Evolutionary conservation across 2,888 invertebrate genomes (phyloP).

Genomic region (Bhutanitis thaidina): DNA sequence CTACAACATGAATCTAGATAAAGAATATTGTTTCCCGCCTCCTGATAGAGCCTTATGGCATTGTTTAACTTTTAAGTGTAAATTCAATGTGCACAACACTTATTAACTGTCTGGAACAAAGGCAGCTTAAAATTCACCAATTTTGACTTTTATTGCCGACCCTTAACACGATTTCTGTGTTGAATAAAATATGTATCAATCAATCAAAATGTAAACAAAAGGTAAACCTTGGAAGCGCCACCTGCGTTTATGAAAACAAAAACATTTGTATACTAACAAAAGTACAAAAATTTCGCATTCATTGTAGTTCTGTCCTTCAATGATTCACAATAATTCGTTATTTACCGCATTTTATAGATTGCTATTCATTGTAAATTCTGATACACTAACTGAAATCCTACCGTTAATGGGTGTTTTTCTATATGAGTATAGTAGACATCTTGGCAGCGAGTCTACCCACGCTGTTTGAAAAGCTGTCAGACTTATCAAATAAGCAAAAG

Average conservation of each 20-base stretch:
- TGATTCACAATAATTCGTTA: slow-evolving; percentile 1
- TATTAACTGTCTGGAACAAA: slow-evolving; percentile 11
- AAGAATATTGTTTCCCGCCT: slow-evolving; percentile 37
- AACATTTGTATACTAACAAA: slow-evolving; percentile 56
- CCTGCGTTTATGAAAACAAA: slow-evolving; percentile 51
- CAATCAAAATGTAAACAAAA: slow-evolving; percentile 53
- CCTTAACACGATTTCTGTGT: slow-evolving; percentile 32
- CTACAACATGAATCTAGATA: slow-evolving; percentile 65
- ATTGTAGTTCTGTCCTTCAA: slow-evolving; percentile 8
- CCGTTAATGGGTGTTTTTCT: too few species aligned
- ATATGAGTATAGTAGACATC: neutral
- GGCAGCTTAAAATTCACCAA: slow-evolving; percentile 19
- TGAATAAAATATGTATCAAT: slow-evolving; percentile 53
- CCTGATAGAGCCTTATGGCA: slow-evolving; percentile 45
- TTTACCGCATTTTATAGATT: too few species aligned
- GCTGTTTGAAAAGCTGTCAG: neutral
- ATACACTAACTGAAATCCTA: too few species aligned
- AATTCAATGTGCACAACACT: slow-evolving; percentile 4
- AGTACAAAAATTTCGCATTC: slow-evolving; percentile 49
- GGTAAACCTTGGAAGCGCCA: slow-evolving; percentile 51
- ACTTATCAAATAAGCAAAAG: neutral
- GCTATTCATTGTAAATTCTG: too few species aligned
- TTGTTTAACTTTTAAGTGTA: slow-evolving; percentile 32
- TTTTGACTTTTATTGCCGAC: slow-evolving; percentile 28
- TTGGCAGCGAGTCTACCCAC: neutral